Evolutionary conservation across 2,888 invertebrate species (phyloP).

Genomic region (Harpalus rufipes): DNA sequence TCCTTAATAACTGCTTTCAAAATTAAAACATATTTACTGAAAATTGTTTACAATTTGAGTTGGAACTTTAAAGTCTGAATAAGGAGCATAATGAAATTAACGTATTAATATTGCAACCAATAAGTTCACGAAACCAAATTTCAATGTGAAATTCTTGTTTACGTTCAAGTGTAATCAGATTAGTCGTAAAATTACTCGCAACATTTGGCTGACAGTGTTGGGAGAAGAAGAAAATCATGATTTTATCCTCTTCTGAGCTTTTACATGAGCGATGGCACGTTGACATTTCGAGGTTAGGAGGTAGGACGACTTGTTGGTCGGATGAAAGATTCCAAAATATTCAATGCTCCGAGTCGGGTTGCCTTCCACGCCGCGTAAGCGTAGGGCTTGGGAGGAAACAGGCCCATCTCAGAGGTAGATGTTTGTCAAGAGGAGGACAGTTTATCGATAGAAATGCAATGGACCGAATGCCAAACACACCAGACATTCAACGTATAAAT

Average conservation of each 20-base stretch:
- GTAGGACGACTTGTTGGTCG: conserved; percentile 52
- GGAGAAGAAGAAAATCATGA: conserved; percentile 15
- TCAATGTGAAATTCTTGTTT: background rate
- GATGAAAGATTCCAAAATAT: conserved; percentile 66
- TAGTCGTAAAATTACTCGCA: background rate
- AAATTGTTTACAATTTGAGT: too few species aligned
- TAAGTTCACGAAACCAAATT: background rate
- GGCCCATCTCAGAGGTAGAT: conserved; percentile 51
- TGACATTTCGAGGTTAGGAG: conserved; percentile 62
- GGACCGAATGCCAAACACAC: conserved; percentile 64
- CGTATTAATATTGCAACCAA: background rate
- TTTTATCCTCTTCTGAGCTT: conserved; percentile 26
- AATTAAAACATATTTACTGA: too few species aligned
- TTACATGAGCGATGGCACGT: conserved; percentile 54
- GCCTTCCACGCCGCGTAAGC: background rate
- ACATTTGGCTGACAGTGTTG: conserved; percentile 5
- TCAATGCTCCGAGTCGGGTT: conserved; percentile 44
- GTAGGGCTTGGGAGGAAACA: conserved; percentile 16
- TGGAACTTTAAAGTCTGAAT: too few species aligned
- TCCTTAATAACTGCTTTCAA: too few species aligned
- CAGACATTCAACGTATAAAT: conserved; percentile 63
- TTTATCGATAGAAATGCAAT: conserved; percentile 66
- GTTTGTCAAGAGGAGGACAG: conserved; percentile 63
- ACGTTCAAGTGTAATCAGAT: conserved; percentile 11
- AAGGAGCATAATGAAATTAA: too few species aligned